phyloP scores from a whole-genome alignment of 1,140 invertebrate species.

The Bombus difficillimus region DNA sequence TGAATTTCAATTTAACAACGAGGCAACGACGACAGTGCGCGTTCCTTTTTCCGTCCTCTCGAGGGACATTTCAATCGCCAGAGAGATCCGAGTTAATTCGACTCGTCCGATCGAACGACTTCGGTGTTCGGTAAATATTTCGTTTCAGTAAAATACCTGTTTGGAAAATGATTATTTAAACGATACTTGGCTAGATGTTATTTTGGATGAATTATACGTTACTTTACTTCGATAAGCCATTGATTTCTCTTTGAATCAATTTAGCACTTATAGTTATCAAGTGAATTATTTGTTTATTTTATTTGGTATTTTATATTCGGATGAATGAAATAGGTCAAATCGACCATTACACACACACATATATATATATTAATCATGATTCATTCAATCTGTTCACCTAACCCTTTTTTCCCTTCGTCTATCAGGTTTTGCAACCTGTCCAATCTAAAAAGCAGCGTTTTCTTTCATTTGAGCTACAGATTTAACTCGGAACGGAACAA shows the following conservation, averaged over 20 bases:
- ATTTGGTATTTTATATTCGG: not conserved
- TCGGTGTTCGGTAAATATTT: not conserved
- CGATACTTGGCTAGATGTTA: not conserved
- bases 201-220: not conserved
- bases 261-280: not conserved
- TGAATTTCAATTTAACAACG: slow-evolving; percentile 47
- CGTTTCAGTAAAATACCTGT: not conserved
- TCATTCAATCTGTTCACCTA: not conserved
- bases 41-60: slow-evolving; percentile 34
- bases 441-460: not conserved
- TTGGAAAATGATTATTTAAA: not conserved
- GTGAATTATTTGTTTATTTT: not conserved
- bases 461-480: not conserved
- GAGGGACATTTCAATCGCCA: slow-evolving; percentile 45
- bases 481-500: not conserved
- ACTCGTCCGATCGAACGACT: slow-evolving; percentile 27
- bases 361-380: too few relatives aligned
- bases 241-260: too few relatives aligned
- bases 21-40: slow-evolving; percentile 32
- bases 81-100: slow-evolving; percentile 2
- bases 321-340: too few relatives aligned
- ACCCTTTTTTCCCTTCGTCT: not conserved
- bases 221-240: not conserved
- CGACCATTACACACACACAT: too few relatives aligned
- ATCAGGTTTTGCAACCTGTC: not conserved